A percentile compares a stretch with the other conserved stretches of the same genome.
Evolutionary conservation across 2,888 invertebrate genomes (phyloP).

Genomic region (Limnephilus rhombicus): DNA sequence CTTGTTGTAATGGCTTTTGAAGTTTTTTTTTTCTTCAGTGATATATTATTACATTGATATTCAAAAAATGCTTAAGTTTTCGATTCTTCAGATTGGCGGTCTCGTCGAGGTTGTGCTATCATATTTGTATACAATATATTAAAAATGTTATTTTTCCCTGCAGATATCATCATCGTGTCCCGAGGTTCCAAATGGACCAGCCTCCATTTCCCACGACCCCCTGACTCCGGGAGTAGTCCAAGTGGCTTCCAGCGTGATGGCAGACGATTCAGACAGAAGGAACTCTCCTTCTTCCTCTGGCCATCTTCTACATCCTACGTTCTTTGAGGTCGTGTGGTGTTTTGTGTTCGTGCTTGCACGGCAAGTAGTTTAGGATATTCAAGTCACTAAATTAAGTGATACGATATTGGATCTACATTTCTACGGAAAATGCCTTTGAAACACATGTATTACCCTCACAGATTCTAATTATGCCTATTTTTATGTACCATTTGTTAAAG

Average conservation of each 20-base stretch:
- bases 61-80: no score
- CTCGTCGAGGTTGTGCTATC: no score
- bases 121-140: neutral
- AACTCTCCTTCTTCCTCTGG: constrained; percentile 27
- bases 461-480: no score
- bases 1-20: no score
- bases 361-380: neutral
- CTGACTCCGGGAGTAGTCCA: constrained; percentile 51
- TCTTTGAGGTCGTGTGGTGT: neutral
- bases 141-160: neutral
- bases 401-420: no score
- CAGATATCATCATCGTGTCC: constrained; percentile 56
- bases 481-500: no score
- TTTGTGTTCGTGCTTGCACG: neutral
- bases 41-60: no score
- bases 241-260: constrained; percentile 60
- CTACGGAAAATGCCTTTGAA: no score
- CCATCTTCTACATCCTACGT: neutral
- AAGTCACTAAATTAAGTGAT: neutral
- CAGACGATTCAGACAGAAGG: constrained; percentile 54
- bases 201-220: constrained; percentile 31
- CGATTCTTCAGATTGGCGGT: no score
- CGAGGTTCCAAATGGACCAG: constrained; percentile 34
- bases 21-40: no score
- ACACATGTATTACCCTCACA: no score